Percentiles rank a stretch among this genome's conserved stretches.
Conservation (phyloP, 92 coral and sea anemone genomes). For the Phenganax stokvisi region DNA sequence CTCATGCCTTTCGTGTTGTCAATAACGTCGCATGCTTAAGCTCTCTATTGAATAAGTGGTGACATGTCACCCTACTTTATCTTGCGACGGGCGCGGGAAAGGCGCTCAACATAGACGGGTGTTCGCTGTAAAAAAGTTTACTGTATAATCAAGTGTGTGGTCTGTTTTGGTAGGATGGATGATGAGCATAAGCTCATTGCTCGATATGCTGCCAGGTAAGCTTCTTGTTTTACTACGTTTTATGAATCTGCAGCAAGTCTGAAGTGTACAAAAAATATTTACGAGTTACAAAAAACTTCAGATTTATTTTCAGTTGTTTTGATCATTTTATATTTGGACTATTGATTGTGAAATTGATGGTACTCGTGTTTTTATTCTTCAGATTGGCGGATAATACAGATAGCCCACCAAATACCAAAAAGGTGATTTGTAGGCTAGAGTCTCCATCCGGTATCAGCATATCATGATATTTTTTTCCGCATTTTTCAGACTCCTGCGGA, state of each 20-base stretch:
- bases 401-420: constrained; percentile 11
- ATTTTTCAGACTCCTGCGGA: constrained; percentile 15
- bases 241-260: too few species aligned
- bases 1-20: too few species aligned
- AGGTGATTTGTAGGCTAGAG: background rate
- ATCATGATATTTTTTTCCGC: too few species aligned
- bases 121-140: background rate
- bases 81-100: too few species aligned
- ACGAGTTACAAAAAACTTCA: too few species aligned
- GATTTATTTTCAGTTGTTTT: background rate
- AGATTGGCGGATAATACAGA: constrained; percentile 77
- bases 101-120: too few species aligned
- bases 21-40: background rate
- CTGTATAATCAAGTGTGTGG: background rate
- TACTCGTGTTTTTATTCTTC: background rate
- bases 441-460: too few species aligned
- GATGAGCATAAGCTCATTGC: constrained; percentile 95
- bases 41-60: background rate
- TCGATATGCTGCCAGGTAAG: constrained; percentile 95
- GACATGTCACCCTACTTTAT: background rate
- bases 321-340: background rate
- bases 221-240: too few species aligned
- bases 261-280: too few species aligned
- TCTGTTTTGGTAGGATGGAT: constrained; percentile 71
- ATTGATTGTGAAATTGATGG: too few species aligned